Conservation (phyloP, 2,797 vertebrate species). For the Percopsis omiscomaycus region DNA sequence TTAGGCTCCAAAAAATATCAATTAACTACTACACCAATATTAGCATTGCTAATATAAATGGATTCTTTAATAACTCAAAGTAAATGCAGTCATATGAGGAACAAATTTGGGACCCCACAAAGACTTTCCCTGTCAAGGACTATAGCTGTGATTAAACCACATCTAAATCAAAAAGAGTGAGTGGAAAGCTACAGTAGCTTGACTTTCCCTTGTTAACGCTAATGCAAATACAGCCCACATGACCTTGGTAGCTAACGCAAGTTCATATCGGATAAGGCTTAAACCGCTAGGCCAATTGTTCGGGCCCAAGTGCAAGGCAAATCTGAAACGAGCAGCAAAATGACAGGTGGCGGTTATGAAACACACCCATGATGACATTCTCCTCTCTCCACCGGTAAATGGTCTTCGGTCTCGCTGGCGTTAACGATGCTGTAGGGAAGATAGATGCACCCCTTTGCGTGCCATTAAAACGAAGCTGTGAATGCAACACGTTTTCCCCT, state of each 20-base stretch:
- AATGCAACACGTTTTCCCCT: constrained; percentile 16
- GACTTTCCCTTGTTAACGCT: not conserved
- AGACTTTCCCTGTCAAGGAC: not conserved
- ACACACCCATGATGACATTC: not conserved
- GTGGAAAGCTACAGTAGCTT: not conserved
- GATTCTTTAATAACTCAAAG: not conserved
- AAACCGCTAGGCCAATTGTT: not conserved
- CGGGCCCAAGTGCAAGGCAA: not conserved
- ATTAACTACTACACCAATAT: constrained; percentile 4
- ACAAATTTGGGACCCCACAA: not conserved
- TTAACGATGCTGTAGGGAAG: constrained; percentile 25
- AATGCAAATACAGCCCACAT: constrained; percentile 2
- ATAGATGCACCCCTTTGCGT: constrained; percentile 26
- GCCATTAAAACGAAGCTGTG: constrained; percentile 4
- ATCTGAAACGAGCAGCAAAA: not conserved
- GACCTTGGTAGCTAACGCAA: not conserved
- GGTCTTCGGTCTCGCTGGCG: constrained; percentile 17
- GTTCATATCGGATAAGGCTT: no score
- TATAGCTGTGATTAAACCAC: not conserved
- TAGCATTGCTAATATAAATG: not conserved
- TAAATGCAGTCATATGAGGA: not conserved
- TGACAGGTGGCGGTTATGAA: constrained; percentile 13
- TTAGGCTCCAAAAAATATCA: not conserved
- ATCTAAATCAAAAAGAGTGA: not conserved
- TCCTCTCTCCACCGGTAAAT: constrained; percentile 11